These are phyloP conservation scores for Callinectes sapidus DNA, from an alignment of 2,888 invertebrate genomes.

Conservation along the genomic window DNA sequence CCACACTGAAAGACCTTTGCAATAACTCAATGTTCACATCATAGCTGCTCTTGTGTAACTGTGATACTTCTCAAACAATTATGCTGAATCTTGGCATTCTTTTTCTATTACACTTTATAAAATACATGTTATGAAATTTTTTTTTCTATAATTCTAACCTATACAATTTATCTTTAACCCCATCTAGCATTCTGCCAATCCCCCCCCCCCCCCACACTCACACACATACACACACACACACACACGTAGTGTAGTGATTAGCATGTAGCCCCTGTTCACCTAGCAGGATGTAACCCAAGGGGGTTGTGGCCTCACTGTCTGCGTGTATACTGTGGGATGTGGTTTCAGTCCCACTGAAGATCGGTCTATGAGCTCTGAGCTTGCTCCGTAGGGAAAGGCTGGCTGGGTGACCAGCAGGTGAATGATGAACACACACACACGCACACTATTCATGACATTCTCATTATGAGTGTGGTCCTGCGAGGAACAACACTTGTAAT, in stretches of 20 bases:
- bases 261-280: too few relatives aligned
- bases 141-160: not conserved
- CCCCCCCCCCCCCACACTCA: too few relatives aligned
- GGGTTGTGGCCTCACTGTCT: too few relatives aligned
- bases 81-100: not conserved
- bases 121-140: not conserved
- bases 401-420: too few relatives aligned
- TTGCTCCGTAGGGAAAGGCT: too few relatives aligned
- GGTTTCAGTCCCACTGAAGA: too few relatives aligned
- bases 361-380: too few relatives aligned
- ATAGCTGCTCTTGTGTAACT: not conserved
- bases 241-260: too few relatives aligned
- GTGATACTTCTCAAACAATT: not conserved
- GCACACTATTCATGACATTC: not conserved
- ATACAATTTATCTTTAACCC: not conserved
- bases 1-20: not conserved
- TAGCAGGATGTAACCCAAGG: too few relatives aligned
- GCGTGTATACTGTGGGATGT: too few relatives aligned
- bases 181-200: not conserved
- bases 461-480: not conserved
- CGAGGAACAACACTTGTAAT: not conserved
- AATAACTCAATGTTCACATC: not conserved
- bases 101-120: not conserved
- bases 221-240: constrained; percentile 11
- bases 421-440: constrained; percentile 17